phyloP scores from a whole-genome alignment of 2,797 vertebrate species.

The Manis crassicaudata region DNA sequence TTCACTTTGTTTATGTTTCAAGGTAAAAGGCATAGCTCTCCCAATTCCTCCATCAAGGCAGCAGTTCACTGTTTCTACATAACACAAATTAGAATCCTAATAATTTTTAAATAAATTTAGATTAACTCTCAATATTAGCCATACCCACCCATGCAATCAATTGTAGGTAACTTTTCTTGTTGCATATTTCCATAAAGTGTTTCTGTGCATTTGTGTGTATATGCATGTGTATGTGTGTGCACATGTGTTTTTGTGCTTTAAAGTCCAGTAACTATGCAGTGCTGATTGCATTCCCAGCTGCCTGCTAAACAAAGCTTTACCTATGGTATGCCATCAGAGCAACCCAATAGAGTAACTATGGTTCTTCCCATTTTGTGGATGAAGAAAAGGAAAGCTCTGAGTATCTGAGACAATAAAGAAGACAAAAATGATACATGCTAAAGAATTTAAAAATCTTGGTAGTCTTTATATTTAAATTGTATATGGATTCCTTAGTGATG shows the following conservation, averaged over 20 bases:
- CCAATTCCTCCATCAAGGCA: background rate
- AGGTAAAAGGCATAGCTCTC: background rate
- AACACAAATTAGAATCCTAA: background rate
- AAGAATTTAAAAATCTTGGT: background rate
- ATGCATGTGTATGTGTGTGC: accelerated
- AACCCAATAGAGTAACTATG: background rate
- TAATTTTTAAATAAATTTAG: background rate
- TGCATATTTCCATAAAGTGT: background rate
- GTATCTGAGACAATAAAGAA: background rate
- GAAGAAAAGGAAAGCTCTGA: background rate
- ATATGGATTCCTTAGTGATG: background rate
- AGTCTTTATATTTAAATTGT: background rate
- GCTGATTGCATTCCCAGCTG: background rate
- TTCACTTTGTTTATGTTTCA: background rate
- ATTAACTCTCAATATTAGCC: conserved; percentile 11
- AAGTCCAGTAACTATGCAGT: too few species aligned
- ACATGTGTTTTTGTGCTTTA: background rate
- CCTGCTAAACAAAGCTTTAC: background rate
- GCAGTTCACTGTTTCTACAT: background rate
- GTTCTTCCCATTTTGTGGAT: background rate
- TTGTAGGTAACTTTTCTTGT: background rate
- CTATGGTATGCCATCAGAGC: background rate
- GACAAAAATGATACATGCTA: background rate
- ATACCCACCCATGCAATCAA: background rate
- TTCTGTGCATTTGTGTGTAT: background rate